Conservation (phyloP, 1,140 invertebrate genomes). For the Drosophila parabipectinata region DNA sequence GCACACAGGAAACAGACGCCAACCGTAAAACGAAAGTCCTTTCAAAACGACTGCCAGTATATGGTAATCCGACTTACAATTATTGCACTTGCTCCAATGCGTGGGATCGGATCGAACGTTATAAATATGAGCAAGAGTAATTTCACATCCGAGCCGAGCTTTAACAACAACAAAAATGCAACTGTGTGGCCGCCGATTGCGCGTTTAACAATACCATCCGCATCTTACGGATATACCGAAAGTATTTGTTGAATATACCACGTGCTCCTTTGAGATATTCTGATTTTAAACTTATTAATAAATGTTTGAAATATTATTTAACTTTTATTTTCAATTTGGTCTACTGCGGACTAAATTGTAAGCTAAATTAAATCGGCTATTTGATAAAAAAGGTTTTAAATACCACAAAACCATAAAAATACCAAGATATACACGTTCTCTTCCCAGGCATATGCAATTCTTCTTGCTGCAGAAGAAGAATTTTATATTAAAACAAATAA, state of each 20-base stretch:
- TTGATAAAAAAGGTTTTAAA: background rate
- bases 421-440: background rate
- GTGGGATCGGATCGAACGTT: slow-evolving; percentile 59
- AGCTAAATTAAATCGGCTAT: too few species aligned
- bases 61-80: slow-evolving; percentile 64
- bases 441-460: background rate
- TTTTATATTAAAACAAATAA: background rate
- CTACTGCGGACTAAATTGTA: too few species aligned
- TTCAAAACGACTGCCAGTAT: slow-evolving; percentile 36
- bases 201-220: background rate
- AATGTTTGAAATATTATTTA: too few species aligned
- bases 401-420: background rate
- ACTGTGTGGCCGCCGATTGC: background rate
- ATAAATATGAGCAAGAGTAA: slow-evolving; percentile 63
- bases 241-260: background rate
- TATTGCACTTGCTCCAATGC: slow-evolving; percentile 76
- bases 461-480: background rate
- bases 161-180: slow-evolving; percentile 59
- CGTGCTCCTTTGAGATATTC: background rate
- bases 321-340: too few species aligned
- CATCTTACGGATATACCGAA: background rate
- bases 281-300: background rate
- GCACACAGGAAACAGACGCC: slow-evolving; percentile 39
- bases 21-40: slow-evolving; percentile 29
- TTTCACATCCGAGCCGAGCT: slow-evolving; percentile 72